A percentile compares a stretch with the other conserved stretches of the same genome.
These are phyloP conservation scores for Riparia riparia DNA, from an alignment of 2,113 vertebrate species.

Conservation along the genomic window DNA sequence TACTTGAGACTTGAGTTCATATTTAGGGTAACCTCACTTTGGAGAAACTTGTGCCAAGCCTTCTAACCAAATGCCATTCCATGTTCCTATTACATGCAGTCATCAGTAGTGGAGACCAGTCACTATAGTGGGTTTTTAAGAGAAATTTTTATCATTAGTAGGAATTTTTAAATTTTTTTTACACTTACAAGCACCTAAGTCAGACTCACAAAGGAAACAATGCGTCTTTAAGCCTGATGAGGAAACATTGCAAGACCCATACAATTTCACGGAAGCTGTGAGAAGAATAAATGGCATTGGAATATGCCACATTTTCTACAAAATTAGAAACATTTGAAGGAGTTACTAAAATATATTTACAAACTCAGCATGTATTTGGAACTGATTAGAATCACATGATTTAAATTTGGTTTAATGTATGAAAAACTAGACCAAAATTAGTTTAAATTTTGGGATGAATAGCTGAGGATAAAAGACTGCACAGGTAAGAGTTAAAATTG, in stretches of 20 bases:
- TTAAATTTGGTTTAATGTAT: neutral
- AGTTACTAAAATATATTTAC: neutral
- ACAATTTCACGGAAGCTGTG: neutral
- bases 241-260: fast-evolving
- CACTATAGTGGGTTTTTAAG: neutral
- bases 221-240: neutral
- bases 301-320: fast-evolving
- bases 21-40: neutral
- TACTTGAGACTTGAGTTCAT: neutral
- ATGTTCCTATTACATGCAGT: fast-evolving
- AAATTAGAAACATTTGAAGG: neutral
- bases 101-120: neutral
- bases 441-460: neutral
- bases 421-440: neutral
- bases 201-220: neutral
- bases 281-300: neutral
- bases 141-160: neutral
- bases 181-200: neutral
- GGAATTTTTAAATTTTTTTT: neutral
- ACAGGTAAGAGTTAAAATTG: neutral
- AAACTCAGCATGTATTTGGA: neutral
- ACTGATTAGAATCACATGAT: neutral
- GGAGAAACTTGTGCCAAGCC: neutral
- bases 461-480: neutral
- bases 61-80: neutral